Evolutionary conservation across 2,113 vertebrate genomes (phyloP).

Genomic region (Prionailurus bengalensis): DNA sequence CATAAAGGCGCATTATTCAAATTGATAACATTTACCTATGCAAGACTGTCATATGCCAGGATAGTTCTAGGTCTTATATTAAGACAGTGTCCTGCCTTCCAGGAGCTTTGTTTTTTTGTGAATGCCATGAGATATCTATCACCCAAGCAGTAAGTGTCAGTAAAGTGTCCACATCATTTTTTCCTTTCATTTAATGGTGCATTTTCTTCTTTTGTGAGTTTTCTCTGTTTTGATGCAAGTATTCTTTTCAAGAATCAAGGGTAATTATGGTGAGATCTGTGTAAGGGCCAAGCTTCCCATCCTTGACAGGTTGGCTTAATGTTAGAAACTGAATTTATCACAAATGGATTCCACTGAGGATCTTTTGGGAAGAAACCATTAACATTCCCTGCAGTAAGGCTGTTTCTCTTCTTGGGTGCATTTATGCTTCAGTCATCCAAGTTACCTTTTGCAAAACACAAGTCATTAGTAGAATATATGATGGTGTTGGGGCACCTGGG

Average conservation of each 20-base stretch:
- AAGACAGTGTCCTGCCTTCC: background rate
- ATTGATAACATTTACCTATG: constrained; percentile 48
- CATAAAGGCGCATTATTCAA: constrained; percentile 57
- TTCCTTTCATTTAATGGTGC: background rate
- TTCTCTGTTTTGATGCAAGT: background rate
- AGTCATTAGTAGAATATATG: background rate
- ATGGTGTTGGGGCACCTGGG: background rate
- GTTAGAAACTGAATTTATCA: background rate
- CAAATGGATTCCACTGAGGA: background rate
- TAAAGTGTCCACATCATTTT: background rate
- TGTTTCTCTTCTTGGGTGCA: background rate
- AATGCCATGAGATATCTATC: background rate
- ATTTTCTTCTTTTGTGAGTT: background rate
- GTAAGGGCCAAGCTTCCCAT: background rate
- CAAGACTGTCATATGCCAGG: background rate
- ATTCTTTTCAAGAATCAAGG: background rate
- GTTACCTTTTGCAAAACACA: background rate
- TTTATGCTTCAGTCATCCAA: constrained; percentile 21
- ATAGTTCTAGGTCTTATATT: background rate
- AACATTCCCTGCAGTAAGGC: background rate
- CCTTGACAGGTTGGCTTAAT: constrained; percentile 25
- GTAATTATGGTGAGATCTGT: background rate
- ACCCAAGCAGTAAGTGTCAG: background rate
- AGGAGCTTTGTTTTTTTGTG: background rate
- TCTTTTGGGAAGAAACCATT: background rate